Conservation (phyloP, 1,140 invertebrate species). For the Ceratosolen fusciceps region DNA sequence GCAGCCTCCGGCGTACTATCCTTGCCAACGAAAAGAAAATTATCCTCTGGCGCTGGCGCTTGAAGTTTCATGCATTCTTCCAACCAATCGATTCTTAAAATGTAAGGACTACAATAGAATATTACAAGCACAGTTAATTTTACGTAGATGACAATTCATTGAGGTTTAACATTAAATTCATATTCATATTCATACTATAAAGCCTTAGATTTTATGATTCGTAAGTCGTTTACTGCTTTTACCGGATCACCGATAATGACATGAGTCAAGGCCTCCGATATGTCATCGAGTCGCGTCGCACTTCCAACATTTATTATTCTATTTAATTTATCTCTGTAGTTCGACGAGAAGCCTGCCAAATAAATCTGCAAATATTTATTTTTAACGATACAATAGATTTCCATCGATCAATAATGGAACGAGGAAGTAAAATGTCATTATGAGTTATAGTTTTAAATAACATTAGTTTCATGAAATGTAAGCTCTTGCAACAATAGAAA, state of each 20-base stretch:
- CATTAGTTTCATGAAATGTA: background rate
- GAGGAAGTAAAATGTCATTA: no score
- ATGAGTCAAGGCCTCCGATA: constrained; percentile 85
- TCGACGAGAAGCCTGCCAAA: constrained; percentile 76
- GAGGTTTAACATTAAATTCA: constrained; percentile 30
- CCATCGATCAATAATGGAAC: no score
- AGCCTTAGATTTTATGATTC: constrained; percentile 64
- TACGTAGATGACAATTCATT: constrained; percentile 25
- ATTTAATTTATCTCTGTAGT: constrained; percentile 81
- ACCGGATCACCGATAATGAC: constrained; percentile 78
- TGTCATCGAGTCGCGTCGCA: constrained; percentile 82
- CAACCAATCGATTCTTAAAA: constrained; percentile 82
- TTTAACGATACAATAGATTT: no score
- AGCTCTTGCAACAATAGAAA: background rate
- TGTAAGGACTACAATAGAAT: constrained; percentile 73
- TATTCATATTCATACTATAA: constrained; percentile 58
- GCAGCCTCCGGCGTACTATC: constrained; percentile 56
- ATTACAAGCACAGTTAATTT: background rate
- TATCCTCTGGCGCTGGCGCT: constrained; percentile 74
- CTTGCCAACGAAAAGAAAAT: constrained; percentile 67
- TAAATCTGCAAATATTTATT: constrained; percentile 77
- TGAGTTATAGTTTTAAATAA: no score
- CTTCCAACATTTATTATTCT: constrained; percentile 85
- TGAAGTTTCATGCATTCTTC: constrained; percentile 78
- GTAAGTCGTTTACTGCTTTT: constrained; percentile 69